These are phyloP conservation scores for Heliothis subflexa DNA, from an alignment of 1,140 invertebrate genomes.

Conservation along the genomic window DNA sequence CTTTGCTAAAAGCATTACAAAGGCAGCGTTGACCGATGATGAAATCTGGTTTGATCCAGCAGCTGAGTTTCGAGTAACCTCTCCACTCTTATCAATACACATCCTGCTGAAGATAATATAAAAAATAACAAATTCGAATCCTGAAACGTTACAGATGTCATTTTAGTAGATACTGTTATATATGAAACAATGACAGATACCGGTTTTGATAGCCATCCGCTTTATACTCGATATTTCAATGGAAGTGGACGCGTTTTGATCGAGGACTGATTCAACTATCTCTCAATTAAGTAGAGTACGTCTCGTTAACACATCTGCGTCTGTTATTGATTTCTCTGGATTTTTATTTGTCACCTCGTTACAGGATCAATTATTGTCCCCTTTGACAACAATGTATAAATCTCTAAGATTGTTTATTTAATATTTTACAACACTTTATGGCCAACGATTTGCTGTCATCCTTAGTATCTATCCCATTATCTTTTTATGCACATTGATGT, in stretches of 20 bases:
- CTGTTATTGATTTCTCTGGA: neutral
- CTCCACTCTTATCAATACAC: neutral
- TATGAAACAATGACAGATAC: constrained; percentile 8
- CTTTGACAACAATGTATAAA: neutral
- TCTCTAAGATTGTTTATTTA: too few relatives aligned
- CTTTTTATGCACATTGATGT: neutral
- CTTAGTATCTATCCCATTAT: neutral
- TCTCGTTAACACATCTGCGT: neutral
- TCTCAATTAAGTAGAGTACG: neutral
- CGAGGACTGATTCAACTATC: constrained; percentile 12
- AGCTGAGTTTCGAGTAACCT: neutral
- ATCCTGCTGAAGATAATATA: neutral
- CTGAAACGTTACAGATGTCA: neutral
- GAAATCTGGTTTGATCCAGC: neutral
- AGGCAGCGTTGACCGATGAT: too few relatives aligned
- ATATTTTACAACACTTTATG: too few relatives aligned
- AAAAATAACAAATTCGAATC: neutral
- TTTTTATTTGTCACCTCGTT: neutral
- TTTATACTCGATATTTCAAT: constrained; percentile 22
- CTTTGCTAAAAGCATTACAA: too few relatives aligned
- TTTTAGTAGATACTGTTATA: neutral
- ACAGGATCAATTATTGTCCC: neutral
- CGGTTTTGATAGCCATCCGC: constrained; percentile 31
- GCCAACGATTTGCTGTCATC: neutral
- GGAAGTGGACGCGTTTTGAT: constrained; percentile 6